Evolutionary conservation across 2,888 invertebrate species (phyloP), one percentile per base, ranked within the genome.

Genomic region (Diarsia brunnea): DNA sequence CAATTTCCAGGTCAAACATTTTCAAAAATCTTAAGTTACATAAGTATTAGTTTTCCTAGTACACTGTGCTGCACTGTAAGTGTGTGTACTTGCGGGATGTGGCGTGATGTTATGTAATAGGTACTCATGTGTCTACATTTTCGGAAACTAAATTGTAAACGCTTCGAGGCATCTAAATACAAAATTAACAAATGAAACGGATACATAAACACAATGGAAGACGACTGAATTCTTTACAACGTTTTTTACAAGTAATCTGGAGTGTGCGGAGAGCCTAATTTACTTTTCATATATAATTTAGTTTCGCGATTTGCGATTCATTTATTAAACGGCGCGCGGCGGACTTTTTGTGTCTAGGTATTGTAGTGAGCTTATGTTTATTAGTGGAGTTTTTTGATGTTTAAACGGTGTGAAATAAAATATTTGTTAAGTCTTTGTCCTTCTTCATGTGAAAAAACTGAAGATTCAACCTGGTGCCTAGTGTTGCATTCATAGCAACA

Each of bases 181-280:
- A 69, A 79, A 78, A 84, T 84, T 68, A 73, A 65, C 76, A 75
- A 79, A 86, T 75, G 79, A 79, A 84, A 86, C 70, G 51, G 66
- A 78, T 69, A 75, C 65, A 78, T 76, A 77, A 80, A 77, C 61
- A 47, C 63, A 69, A 75, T 78, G 69, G 82, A 60, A 66, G 61
- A 82, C 27, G 51, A 65, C 63, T 86, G 70, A 73, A 76, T 78
- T 76, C 67, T 80, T 78, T 43, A 86, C 66, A 78, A 81, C 75
- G 3, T 27, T 70, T 80, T 84, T 82, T 79, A 80, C 76, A 76
- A 79, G 73, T 79, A 83, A 83, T 81, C 85, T 75, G 12, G 61
- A 72, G 79, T 83, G 76, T 85, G 87, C 38, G 67, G 69, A 38
- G 27, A 8, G 63, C 84, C 79, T 85, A 75, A 85, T 81, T 85